These are phyloP conservation scores for Melanotaenia duboulayi DNA, from an alignment of 2,113 vertebrate genomes.

Conservation along the genomic window DNA sequence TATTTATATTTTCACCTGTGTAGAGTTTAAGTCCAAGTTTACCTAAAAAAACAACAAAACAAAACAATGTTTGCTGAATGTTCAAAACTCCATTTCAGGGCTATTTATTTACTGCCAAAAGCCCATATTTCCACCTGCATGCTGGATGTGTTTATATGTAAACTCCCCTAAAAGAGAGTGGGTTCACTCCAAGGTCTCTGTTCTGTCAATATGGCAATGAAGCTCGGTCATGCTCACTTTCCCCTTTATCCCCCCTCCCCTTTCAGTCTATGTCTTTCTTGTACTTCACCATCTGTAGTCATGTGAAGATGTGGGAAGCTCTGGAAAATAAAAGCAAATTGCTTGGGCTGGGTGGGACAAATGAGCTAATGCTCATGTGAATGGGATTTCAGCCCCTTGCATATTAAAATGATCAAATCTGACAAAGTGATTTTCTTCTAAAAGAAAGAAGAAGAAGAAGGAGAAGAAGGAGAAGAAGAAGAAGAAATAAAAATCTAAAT, in stretches of 20 bases:
- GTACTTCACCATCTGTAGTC: conserved; percentile 20
- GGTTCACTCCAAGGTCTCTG: conserved; percentile 66
- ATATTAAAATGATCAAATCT: background rate
- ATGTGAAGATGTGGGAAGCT: conserved; percentile 40
- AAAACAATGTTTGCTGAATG: conserved; percentile 61
- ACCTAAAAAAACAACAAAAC: conserved; percentile 50
- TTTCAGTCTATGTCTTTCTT: conserved; percentile 17
- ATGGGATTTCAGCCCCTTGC: background rate
- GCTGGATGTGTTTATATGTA: conserved; percentile 75
- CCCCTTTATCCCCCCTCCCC: conserved; percentile 5
- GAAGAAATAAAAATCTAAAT: too few relatives aligned
- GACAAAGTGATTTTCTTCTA: too few relatives aligned
- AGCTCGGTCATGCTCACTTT: conserved; percentile 55
- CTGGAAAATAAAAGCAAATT: conserved; percentile 41
- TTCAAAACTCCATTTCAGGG: conserved; percentile 11
- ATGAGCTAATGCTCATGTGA: rapidly evolving
- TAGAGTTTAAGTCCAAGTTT: conserved; percentile 51
- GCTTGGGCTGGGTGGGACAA: background rate
- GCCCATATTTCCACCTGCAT: conserved; percentile 78
- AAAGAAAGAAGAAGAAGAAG: too few relatives aligned
- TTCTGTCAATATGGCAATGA: conserved; percentile 52
- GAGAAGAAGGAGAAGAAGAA: too few relatives aligned
- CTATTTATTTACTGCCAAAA: conserved; percentile 69
- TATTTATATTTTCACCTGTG: background rate
- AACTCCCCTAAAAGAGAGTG: conserved; percentile 61